Conservation (phyloP, 2,888 invertebrate species). For the Apodemia mormo region DNA sequence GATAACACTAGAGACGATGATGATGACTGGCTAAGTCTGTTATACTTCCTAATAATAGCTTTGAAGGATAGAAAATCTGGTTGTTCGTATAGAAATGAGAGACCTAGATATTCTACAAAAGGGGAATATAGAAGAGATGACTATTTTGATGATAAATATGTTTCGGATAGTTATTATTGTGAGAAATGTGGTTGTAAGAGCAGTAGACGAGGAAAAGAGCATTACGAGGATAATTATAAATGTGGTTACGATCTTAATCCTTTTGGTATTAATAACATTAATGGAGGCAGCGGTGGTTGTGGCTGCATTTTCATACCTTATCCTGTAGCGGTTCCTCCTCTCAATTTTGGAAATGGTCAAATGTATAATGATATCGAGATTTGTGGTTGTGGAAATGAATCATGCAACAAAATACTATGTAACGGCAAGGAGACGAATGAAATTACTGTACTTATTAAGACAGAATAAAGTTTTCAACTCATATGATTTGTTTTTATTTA, state of each 20-base stretch:
- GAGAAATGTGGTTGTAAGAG: background rate
- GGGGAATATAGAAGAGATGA: constrained; percentile 1
- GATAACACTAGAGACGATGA: constrained; percentile 38
- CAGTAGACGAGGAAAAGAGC: background rate
- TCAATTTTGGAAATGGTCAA: constrained; percentile 20
- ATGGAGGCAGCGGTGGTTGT: constrained; percentile 15
- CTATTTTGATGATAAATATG: background rate
- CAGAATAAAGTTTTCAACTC: constrained; percentile 27
- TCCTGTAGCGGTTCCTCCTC: constrained; percentile 37
- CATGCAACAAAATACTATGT: background rate
- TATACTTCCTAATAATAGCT: constrained; percentile 56
- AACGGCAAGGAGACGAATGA: constrained; percentile 26
- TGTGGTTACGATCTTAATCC: background rate
- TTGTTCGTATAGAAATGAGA: constrained; percentile 15
- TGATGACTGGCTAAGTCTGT: constrained; percentile 42
- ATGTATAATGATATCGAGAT: constrained; percentile 23
- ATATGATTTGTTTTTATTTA: no score
- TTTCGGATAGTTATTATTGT: background rate
- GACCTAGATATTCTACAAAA: constrained; percentile 20
- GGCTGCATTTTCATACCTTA: constrained; percentile 36
- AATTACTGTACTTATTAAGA: constrained; percentile 35
- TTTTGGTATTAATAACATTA: constrained; percentile 14
- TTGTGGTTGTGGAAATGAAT: background rate
- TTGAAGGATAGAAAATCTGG: constrained; percentile 43
- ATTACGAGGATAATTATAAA: background rate